Conservation (phyloP, 2,797 vertebrate genomes). For the Amphiprion clarkii region DNA sequence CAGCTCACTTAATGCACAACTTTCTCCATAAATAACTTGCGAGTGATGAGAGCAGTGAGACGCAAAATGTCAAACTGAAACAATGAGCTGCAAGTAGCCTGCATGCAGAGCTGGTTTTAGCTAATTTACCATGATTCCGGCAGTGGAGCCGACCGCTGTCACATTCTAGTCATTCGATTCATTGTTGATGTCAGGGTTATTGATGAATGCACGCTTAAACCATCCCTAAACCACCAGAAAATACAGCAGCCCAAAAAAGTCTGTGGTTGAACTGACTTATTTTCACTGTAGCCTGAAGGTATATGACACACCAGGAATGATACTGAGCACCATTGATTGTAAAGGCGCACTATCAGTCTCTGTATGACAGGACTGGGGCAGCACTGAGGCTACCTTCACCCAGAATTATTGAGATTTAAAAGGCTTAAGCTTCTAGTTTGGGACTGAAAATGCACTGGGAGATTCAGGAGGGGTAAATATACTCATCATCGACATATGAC, state of each 20-base stretch:
- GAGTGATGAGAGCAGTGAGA: background rate
- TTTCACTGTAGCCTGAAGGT: constrained; percentile 56
- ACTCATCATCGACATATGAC: constrained; percentile 26
- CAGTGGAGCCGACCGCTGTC: background rate
- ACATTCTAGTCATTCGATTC: constrained; percentile 15
- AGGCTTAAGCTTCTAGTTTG: constrained; percentile 41
- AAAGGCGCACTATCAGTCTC: constrained; percentile 72
- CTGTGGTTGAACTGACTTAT: constrained; percentile 45
- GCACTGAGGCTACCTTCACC: constrained; percentile 43
- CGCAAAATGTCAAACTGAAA: background rate
- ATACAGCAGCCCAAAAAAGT: constrained; percentile 28
- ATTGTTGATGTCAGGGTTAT: constrained; percentile 12
- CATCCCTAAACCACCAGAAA: constrained; percentile 22
- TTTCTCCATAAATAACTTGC: too few relatives aligned
- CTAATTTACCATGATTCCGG: constrained; percentile 1
- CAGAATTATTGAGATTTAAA: constrained; percentile 52
- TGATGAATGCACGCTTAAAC: constrained; percentile 24
- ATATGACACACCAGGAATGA: constrained; percentile 63
- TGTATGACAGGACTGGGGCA: constrained; percentile 78
- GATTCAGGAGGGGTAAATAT: constrained; percentile 6
- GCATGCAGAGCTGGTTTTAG: background rate
- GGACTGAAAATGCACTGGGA: constrained; percentile 10
- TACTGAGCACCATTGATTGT: constrained; percentile 74
- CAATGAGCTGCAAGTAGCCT: background rate
- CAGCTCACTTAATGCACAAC: too few relatives aligned